Evolutionary conservation across 2,797 vertebrate species (phyloP).

Genomic region (Hoplostethus mediterraneus): DNA sequence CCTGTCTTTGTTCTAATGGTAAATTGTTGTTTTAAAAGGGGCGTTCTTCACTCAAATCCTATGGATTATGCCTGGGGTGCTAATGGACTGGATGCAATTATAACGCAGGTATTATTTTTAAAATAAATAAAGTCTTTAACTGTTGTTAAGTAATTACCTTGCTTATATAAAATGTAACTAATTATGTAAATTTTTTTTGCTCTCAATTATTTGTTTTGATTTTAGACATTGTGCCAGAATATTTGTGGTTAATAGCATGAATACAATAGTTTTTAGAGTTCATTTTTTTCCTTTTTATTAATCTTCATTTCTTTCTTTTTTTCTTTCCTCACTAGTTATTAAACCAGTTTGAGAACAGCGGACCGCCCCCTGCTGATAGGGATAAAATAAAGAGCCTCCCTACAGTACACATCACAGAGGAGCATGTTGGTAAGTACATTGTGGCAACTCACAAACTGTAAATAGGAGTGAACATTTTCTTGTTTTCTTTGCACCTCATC

Average conservation of each 20-base stretch:
- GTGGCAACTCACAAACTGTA: neutral
- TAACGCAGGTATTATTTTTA: constrained; percentile 92
- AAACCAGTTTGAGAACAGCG: constrained; percentile 99
- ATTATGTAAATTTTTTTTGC: no score
- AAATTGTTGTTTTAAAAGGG: constrained; percentile 82
- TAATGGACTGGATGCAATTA: constrained; percentile 97
- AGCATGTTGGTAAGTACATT: constrained; percentile 92
- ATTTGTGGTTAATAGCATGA: neutral
- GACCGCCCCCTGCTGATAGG: constrained; percentile 95
- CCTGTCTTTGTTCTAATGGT: constrained; percentile 3
- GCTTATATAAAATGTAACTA: neutral
- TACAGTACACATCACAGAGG: constrained; percentile 90
- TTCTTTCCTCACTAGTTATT: constrained; percentile 85
- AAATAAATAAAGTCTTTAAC: neutral
- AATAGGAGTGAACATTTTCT: neutral
- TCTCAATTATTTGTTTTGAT: neutral
- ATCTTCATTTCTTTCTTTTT: neutral
- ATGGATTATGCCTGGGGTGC: constrained; percentile 99
- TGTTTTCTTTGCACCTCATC: neutral
- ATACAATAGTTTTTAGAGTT: neutral
- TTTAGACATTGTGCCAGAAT: neutral
- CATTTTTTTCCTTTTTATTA: neutral
- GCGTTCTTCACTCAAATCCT: constrained; percentile 97
- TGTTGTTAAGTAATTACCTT: neutral
- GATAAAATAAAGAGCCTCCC: constrained; percentile 98